Evolutionary conservation across 2,888 invertebrate genomes (phyloP).

Genomic region (Hydrotaea diabolus): DNA sequence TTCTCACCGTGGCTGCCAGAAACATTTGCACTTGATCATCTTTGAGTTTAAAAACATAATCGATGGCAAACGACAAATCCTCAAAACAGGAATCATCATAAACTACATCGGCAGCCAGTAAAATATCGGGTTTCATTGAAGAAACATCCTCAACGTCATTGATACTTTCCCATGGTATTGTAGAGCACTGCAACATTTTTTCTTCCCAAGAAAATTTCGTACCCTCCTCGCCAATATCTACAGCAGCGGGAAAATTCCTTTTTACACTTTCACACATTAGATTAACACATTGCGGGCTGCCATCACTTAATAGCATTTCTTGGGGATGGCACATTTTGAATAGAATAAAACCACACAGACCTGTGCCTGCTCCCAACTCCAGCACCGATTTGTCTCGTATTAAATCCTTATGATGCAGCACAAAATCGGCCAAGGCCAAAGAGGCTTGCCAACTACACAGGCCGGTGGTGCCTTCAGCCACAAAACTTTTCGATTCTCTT

Average conservation of each 20-base stretch:
- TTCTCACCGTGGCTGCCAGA: conserved; percentile 85
- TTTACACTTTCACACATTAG: conserved; percentile 84
- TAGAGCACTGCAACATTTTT: conserved; percentile 48
- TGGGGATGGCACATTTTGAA: conserved; percentile 83
- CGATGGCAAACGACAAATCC: conserved; percentile 81
- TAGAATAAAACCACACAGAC: conserved; percentile 86
- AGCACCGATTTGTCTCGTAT: conserved; percentile 84
- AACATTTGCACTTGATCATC: conserved; percentile 79
- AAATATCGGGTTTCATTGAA: conserved; percentile 79
- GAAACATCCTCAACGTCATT: conserved; percentile 73
- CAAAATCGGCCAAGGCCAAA: conserved; percentile 87
- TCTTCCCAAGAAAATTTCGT: conserved; percentile 38
- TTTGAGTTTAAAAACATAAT: conserved; percentile 77
- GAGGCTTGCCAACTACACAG: conserved; percentile 91
- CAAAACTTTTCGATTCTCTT: conserved; percentile 87
- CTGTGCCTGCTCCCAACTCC: conserved; percentile 90
- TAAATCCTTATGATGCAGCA: conserved; percentile 82
- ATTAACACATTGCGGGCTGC: conserved; percentile 85
- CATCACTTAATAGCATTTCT: conserved; percentile 85
- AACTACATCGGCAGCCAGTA: conserved; percentile 84
- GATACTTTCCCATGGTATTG: conserved; percentile 82
- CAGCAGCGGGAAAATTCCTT: conserved; percentile 82
- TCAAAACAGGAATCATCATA: conserved; percentile 83
- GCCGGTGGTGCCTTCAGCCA: conserved; percentile 87
- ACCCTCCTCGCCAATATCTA: background rate